Evolutionary conservation across 30 jellyfish, hydroid and myxozoan genomes (phyloP), one percentile per base, ranked within the genome.

Genomic region (Cassiopea andromeda): DNA sequence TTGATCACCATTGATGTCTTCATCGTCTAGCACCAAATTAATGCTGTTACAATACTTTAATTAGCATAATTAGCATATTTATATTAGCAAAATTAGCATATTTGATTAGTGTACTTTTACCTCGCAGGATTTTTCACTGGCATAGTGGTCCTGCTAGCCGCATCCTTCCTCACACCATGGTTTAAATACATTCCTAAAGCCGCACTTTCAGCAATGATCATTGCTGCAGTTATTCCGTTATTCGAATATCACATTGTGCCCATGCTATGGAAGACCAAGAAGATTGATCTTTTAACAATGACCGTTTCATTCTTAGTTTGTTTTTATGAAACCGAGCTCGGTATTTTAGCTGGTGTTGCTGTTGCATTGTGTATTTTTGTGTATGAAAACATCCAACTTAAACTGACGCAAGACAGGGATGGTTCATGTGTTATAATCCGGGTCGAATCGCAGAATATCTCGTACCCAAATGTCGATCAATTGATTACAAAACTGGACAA

Each of bases 241-340:
- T 74, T 91, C 73, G 97, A 91, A 27, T 78, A 80, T 73, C 88
- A 80, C 74, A 84, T 72, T 12, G 87, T 83, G 14, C 82, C 87
- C n/a, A 16, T 61, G 67, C 19, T 91, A 17, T 91, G 97, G 97
- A 85, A 58, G 48, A 85, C 94, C 4, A 85, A 85, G 79, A 85
- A 72, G 73, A 69, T 77, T 7, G 97, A 90, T 82, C 76, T 90
- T 10, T 12, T 90, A 5, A 81, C 93, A 38, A 79, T 68, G 90
- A 75, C 84, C 43, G 90, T 83, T 19, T 75, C 97, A 19, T 90
- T 90, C 78, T 68, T 90, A 17, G 71, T 75, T 48, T 90, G 92
- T 64, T 90, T 90, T 79, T 90, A 90, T 74, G 97, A 90, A 78
- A 82, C 92, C 67, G 97, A 90, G 88, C 66, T 73, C 64, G 97